A percentile compares a stretch with the other conserved stretches of the same genome.
Conservation (phyloP, 2,888 invertebrate species). For the Eristalis arbustorum region DNA sequence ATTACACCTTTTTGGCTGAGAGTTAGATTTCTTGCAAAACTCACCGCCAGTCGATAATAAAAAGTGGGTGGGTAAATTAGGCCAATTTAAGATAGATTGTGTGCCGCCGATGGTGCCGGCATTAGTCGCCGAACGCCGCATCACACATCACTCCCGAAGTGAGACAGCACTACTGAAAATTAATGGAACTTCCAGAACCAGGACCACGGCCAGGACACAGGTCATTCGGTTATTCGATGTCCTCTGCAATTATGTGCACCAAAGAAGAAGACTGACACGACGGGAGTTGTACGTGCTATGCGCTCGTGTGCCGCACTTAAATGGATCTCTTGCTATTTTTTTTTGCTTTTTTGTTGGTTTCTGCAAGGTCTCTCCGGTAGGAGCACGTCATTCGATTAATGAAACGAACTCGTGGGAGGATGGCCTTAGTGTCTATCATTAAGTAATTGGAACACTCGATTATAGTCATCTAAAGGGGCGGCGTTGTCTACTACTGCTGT, state of each 20-base stretch:
- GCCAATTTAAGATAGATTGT: slow-evolving; percentile 60
- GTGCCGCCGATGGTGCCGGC: slow-evolving; percentile 18
- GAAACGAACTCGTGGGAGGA: slow-evolving; percentile 51
- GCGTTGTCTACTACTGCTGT: background rate
- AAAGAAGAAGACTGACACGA: background rate
- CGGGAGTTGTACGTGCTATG: slow-evolving; percentile 56
- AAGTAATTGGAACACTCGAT: slow-evolving; percentile 60
- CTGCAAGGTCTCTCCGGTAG: slow-evolving; percentile 24
- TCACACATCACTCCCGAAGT: slow-evolving; percentile 62
- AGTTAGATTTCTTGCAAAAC: slow-evolving; percentile 47
- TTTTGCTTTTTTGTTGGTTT: background rate
- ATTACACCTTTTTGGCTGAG: slow-evolving; percentile 46
- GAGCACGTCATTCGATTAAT: slow-evolving; percentile 57
- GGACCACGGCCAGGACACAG: slow-evolving; percentile 29
- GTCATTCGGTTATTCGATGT: slow-evolving; percentile 32
- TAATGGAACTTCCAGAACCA: slow-evolving; percentile 35
- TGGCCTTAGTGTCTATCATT: slow-evolving; percentile 49
- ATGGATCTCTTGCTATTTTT: slow-evolving; percentile 39
- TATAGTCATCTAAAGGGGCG: slow-evolving; percentile 54
- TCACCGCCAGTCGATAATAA: slow-evolving; percentile 16
- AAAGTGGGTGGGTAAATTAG: slow-evolving; percentile 68
- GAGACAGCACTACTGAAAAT: slow-evolving; percentile 68
- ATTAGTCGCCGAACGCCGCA: slow-evolving; percentile 16
- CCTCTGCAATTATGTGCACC: slow-evolving; percentile 55
- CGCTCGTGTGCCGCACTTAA: slow-evolving; percentile 50